These are phyloP conservation scores for Palaemon carinicauda DNA, from an alignment of 1,140 invertebrate genomes.

Conservation along the genomic window DNA sequence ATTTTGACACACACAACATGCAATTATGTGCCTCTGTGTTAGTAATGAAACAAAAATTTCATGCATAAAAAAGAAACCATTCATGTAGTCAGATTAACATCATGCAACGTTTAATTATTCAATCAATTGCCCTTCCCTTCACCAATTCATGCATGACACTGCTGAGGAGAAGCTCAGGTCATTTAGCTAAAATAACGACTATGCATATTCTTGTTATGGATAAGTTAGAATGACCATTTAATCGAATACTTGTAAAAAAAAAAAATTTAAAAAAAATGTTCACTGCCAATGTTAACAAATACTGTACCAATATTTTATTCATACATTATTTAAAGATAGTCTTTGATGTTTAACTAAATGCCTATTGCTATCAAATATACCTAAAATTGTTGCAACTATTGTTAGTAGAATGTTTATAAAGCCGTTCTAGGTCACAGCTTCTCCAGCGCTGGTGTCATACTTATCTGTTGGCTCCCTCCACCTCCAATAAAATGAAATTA, in stretches of 20 bases:
- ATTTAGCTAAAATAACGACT: too few species aligned
- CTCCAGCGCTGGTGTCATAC: not conserved
- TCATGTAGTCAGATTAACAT: not conserved
- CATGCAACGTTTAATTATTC: slow-evolving; percentile 22
- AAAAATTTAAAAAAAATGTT: too few species aligned
- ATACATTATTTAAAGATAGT: too few species aligned
- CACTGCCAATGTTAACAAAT: too few species aligned
- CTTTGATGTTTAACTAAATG: too few species aligned
- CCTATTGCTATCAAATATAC: too few species aligned
- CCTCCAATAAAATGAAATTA: slow-evolving; percentile 10
- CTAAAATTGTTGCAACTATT: too few species aligned
- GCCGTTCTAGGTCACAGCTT: not conserved
- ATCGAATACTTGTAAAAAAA: too few species aligned
- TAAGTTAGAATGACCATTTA: too few species aligned
- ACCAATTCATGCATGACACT: slow-evolving; percentile 35
- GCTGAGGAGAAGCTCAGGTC: not conserved
- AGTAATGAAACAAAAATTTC: not conserved
- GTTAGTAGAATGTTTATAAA: too few species aligned
- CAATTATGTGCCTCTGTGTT: not conserved
- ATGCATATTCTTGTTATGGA: too few species aligned
- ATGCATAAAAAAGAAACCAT: not conserved
- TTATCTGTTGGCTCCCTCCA: slow-evolving; percentile 38
- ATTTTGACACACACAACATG: not conserved
- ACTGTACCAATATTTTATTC: too few species aligned
- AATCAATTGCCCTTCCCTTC: slow-evolving; percentile 32